Conservation (phyloP, 2,797 vertebrate genomes). For the Anomalospiza imberbis region DNA sequence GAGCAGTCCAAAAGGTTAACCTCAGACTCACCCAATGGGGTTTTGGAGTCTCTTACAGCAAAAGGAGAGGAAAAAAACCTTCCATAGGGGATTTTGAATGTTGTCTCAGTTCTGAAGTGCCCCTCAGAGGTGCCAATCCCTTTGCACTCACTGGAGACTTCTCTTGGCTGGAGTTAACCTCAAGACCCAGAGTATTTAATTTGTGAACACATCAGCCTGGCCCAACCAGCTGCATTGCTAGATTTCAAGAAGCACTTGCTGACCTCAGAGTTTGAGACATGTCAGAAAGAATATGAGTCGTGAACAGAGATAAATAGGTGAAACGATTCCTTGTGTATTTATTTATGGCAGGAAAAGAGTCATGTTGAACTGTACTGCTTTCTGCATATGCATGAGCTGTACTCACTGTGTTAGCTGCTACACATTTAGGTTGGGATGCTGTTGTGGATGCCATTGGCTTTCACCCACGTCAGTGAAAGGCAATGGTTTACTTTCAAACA, state of each 20-base stretch:
- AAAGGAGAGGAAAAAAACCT: background rate
- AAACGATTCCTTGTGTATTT: background rate
- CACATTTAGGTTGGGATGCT: background rate
- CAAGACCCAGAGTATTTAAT: background rate
- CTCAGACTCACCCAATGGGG: background rate
- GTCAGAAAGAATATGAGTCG: background rate
- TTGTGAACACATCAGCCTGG: background rate
- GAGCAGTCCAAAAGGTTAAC: background rate
- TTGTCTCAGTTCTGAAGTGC: background rate
- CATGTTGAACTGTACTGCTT: background rate
- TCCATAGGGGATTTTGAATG: background rate
- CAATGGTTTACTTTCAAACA: background rate
- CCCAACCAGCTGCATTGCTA: background rate
- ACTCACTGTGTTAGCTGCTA: background rate
- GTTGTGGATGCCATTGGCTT: background rate
- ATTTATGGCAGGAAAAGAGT: background rate
- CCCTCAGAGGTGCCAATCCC: background rate
- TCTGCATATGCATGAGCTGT: background rate
- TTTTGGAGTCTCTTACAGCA: background rate
- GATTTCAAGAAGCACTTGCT: background rate
- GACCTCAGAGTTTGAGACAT: background rate
- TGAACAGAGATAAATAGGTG: background rate
- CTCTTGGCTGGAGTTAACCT: background rate
- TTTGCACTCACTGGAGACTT: background rate
- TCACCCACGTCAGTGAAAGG: background rate